These are phyloP conservation scores for Chloroceryle aenea DNA, from an alignment of 2,113 vertebrate genomes.

Conservation along the genomic window DNA sequence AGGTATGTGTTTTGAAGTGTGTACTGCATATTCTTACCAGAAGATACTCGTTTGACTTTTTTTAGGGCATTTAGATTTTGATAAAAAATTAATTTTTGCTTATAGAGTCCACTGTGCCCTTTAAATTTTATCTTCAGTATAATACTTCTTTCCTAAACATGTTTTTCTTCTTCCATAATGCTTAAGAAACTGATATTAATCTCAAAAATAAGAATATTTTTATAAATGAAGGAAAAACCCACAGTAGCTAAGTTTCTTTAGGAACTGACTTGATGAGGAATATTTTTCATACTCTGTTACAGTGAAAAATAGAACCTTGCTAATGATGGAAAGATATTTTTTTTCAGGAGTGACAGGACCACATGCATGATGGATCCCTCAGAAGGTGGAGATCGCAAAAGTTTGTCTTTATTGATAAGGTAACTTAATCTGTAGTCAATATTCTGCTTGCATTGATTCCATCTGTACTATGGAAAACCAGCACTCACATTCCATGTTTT, in stretches of 20 bases:
- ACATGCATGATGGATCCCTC: neutral
- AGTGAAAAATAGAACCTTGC: neutral
- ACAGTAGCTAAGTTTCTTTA: neutral
- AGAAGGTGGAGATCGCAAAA: neutral
- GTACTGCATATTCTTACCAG: neutral
- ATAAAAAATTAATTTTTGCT: neutral
- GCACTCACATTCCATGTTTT: neutral
- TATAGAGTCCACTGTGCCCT: neutral
- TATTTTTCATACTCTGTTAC: neutral
- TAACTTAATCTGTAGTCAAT: conserved; percentile 5
- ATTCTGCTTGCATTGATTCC: neutral
- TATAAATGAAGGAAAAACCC: neutral
- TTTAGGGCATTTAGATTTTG: neutral
- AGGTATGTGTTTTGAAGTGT: neutral
- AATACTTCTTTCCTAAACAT: neutral
- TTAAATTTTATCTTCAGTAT: neutral
- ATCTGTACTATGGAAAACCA: neutral
- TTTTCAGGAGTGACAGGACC: neutral
- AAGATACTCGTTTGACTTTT: neutral
- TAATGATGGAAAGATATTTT: neutral
- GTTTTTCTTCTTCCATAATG: neutral
- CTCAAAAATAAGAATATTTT: neutral
- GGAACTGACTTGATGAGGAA: neutral
- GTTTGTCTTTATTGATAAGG: neutral
- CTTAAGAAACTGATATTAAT: neutral